These are phyloP conservation scores for Allolobophora icterica DNA, from an alignment of 2,888 invertebrate species.

Conservation along the genomic window DNA sequence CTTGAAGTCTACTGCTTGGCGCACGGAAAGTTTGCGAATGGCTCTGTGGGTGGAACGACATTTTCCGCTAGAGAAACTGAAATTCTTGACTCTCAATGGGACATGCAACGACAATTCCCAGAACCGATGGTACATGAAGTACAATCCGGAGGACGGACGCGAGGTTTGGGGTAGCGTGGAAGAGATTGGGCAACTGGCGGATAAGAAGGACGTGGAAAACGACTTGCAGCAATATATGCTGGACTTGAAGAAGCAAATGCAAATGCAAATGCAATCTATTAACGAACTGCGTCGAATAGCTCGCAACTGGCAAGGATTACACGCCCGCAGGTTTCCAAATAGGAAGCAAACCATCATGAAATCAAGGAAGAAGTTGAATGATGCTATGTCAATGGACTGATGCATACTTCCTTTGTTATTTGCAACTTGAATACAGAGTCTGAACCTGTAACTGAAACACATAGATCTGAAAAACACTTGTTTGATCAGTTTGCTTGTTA, in stretches of 20 bases:
- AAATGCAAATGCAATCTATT: constrained; percentile 31
- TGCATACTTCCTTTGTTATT: not conserved
- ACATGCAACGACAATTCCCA: constrained; percentile 33
- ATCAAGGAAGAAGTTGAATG: not conserved
- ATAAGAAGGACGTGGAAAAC: not conserved
- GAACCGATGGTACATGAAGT: constrained; percentile 38
- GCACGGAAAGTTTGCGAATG: constrained; percentile 39
- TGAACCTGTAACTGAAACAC: not conserved
- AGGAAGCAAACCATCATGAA: not conserved
- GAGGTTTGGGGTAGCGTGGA: constrained; percentile 22
- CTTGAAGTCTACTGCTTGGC: constrained; percentile 37
- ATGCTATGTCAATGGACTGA: not conserved
- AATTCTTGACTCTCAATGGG: not conserved
- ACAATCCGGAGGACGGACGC: constrained; percentile 18
- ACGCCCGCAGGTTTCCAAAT: not conserved
- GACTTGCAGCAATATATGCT: not conserved
- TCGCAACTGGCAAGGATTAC: constrained; percentile 30
- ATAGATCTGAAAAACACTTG: not conserved
- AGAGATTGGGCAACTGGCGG: not conserved
- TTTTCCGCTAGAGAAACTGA: constrained; percentile 20
- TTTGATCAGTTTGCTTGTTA: not conserved
- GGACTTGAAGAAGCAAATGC: constrained; percentile 38
- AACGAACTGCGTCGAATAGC: constrained; percentile 32
- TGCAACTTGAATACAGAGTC: not conserved
- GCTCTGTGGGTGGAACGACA: constrained; percentile 41